Evolutionary conservation across 2,888 invertebrate species (phyloP).

Genomic region (Sphaerophoria taeniata): DNA sequence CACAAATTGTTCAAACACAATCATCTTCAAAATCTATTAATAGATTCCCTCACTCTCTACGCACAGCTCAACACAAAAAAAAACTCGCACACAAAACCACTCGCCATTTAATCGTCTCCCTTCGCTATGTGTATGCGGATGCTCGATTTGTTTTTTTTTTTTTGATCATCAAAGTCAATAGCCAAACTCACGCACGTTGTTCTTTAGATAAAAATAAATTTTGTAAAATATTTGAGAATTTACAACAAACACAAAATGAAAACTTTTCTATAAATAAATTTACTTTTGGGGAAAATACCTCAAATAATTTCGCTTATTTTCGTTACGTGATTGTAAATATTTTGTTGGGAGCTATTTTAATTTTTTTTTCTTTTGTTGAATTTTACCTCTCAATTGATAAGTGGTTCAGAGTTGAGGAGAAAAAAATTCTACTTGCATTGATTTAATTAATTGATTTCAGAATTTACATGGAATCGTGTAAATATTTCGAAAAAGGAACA

Average conservation of each 20-base stretch:
- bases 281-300: not conserved
- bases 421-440: not conserved
- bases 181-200: not conserved
- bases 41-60: conserved; percentile 1
- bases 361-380: not conserved
- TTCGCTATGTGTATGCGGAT: not conserved
- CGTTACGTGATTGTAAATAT: conserved; percentile 2
- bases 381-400: not conserved
- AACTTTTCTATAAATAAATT: conserved; percentile 32
- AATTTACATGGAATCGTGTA: not conserved
- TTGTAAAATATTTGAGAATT: conserved; percentile 21
- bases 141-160: not conserved
- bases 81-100: not conserved
- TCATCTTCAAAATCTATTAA: conserved; percentile 26
- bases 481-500: not conserved
- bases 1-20: not conserved
- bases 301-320: conserved; percentile 3
- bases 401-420: conserved; percentile 25
- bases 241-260: conserved; percentile 14
- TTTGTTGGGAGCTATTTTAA: not conserved
- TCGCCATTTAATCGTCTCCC: not conserved
- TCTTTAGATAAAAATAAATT: conserved; percentile 26
- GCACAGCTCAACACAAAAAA: not conserved
- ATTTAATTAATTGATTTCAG: not conserved
- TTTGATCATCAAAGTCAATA: not conserved